Conservation (phyloP, 2,113 vertebrate species). For the Daboia siamensis region DNA sequence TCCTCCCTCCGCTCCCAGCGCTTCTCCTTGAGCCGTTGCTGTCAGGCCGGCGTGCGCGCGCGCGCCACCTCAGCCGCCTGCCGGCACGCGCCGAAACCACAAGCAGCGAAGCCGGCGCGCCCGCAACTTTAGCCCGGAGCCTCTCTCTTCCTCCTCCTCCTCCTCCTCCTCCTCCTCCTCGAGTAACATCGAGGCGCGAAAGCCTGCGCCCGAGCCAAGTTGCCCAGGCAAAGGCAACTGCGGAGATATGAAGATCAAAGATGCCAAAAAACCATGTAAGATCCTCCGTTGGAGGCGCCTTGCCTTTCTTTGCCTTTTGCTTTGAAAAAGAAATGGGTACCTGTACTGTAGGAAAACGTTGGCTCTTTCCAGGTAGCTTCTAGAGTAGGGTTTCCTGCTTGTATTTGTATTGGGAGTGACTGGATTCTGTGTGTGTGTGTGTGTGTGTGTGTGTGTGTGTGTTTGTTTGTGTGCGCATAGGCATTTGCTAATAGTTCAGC, state of each 20-base stretch:
- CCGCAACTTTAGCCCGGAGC: not conserved
- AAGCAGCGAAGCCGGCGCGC: not conserved
- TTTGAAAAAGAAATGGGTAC: not conserved
- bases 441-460: not conserved
- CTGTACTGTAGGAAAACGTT: no score
- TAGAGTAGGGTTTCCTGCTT: not conserved
- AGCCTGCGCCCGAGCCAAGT: conserved; percentile 8
- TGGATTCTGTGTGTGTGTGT: not conserved
- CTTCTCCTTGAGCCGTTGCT: not conserved
- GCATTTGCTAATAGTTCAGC: not conserved
- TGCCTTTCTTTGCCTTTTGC: not conserved
- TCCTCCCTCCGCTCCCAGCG: no score
- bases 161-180: not conserved
- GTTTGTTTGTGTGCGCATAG: no score
- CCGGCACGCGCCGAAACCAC: not conserved
- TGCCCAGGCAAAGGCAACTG: conserved; percentile 30
- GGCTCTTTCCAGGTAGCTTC: no score
- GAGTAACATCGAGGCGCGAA: conserved; percentile 13
- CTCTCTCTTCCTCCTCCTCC: not conserved
- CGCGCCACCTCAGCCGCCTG: not conserved
- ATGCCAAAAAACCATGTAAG: conserved; percentile 83
- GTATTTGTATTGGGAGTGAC: not conserved
- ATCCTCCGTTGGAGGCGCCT: not conserved
- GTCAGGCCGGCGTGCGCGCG: no score
- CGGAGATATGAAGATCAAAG: conserved; percentile 79